phyloP scores from a whole-genome alignment of 2,113 vertebrate genomes.

The Miniopterus natalensis region DNA sequence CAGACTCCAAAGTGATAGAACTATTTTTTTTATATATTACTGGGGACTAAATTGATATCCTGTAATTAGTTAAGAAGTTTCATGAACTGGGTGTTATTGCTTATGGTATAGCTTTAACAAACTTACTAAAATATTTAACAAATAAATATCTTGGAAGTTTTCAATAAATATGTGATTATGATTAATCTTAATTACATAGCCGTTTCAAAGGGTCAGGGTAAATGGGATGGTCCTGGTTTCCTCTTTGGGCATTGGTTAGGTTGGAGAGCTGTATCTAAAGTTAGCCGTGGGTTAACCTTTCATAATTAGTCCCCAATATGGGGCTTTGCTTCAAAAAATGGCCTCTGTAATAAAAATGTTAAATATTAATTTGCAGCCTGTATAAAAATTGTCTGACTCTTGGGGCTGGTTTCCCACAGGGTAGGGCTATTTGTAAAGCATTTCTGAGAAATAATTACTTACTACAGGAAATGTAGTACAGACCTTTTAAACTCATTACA shows the following conservation, averaged over 20 bases:
- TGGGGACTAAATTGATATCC: not conserved
- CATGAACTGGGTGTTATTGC: not conserved
- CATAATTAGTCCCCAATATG: not conserved
- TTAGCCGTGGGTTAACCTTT: not conserved
- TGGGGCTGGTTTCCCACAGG: not conserved
- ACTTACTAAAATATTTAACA: not conserved
- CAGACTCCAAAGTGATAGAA: not conserved
- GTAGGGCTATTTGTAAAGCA: not conserved
- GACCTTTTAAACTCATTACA: not conserved
- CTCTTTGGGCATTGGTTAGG: not conserved
- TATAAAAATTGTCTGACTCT: not conserved
- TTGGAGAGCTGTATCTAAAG: not conserved
- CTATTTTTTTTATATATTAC: conserved; percentile 28
- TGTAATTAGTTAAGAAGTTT: conserved; percentile 15
- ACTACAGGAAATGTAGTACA: not conserved
- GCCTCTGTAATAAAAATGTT: not conserved
- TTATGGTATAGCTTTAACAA: not conserved
- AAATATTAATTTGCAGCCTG: conserved; percentile 44
- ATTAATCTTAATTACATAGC: not conserved
- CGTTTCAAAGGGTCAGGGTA: not conserved
- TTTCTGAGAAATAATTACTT: conserved; percentile 45
- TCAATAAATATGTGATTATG: not conserved
- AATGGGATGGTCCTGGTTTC: not conserved
- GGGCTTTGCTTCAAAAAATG: conserved; percentile 25
- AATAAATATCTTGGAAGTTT: not conserved